These are phyloP conservation scores for Panonychus citri DNA, from an alignment of 1,140 invertebrate species.

Conservation along the genomic window DNA sequence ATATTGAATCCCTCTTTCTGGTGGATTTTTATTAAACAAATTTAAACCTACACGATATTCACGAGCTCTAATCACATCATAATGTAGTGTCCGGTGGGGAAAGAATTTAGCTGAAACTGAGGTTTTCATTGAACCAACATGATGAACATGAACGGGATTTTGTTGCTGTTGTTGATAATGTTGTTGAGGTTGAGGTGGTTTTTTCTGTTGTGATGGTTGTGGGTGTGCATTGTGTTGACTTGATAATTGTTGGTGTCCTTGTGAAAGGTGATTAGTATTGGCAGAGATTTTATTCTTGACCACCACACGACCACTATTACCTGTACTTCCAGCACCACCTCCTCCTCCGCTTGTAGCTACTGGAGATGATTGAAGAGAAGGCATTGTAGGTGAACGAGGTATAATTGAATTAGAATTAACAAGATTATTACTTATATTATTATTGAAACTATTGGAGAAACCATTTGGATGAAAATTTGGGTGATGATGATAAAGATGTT, in stretches of 20 bases:
- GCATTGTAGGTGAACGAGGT: neutral
- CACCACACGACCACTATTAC: too few species aligned
- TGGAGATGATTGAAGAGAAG: neutral
- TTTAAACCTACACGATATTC: constrained; percentile 94
- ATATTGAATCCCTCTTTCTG: constrained; percentile 81
- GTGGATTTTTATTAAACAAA: constrained; percentile 75
- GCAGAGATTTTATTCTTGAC: too few species aligned
- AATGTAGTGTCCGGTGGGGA: neutral
- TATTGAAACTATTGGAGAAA: neutral
- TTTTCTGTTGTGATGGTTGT: too few species aligned
- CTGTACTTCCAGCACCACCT: too few species aligned
- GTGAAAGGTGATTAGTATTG: too few species aligned
- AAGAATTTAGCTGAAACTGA: neutral
- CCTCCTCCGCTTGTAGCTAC: too few species aligned
- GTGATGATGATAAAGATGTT: too few species aligned
- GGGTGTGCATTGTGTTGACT: too few species aligned
- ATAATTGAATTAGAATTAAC: neutral
- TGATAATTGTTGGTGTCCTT: too few species aligned
- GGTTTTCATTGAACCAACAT: too few species aligned
- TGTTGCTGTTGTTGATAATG: neutral
- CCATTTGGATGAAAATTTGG: neutral
- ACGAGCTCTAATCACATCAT: constrained; percentile 24
- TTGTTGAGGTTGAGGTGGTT: too few species aligned
- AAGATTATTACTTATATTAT: neutral
- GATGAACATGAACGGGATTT: too few species aligned